Evolutionary conservation across 2,113 vertebrate genomes (phyloP), one percentile per base, ranked within the genome.

Genomic region (Semicossyphus pulcher): DNA sequence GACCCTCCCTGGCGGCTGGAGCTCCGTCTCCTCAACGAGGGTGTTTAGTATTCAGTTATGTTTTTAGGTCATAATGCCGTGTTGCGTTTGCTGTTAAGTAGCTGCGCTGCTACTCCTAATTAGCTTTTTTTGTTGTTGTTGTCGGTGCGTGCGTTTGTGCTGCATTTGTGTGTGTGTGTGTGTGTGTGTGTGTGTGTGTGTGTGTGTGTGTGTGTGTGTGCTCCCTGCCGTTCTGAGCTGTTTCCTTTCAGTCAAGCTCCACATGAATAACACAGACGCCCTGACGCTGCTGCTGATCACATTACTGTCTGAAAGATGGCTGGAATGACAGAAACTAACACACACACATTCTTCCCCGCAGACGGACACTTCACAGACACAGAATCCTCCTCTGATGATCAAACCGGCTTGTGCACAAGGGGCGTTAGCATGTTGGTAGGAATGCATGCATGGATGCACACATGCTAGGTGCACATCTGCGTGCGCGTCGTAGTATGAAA

Each of bases 41-140:
- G 29, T 72, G 44, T 53, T 81, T 72, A 80, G 65, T 67, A 81
- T 84, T 86, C 85, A 85, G 71, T 73, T 86, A 73, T 87, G 88
- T 80, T 91, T 90, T 89, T 81, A 83, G 89, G 90, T 90, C 85
- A 88, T 49, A 76, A 61, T 66, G 84, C 41, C 62, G 68, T 77
- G 71, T 77, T 80, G 73, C 6, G 2, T 76, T 42, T 78, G 64
- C 45, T 80, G 58, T 86, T 85, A 36, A 74, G 81, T 42, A 63
- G 34, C 45, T 65, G 32, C 63, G 25, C 52, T 58, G 79, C 71
- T 70, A 70, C 61, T 72, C 42, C 72, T 90, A 88, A 90, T 84
- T 87, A 89, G 86, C 47, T 48, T 79, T 62, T 53, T 39, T 23
- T 58, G 12, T 54, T 32, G 29, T 34, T 48, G 32, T 39, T 51